These are phyloP conservation scores for Zaprionus ornatus DNA, from an alignment of 1,140 invertebrate genomes.

Conservation along the genomic window DNA sequence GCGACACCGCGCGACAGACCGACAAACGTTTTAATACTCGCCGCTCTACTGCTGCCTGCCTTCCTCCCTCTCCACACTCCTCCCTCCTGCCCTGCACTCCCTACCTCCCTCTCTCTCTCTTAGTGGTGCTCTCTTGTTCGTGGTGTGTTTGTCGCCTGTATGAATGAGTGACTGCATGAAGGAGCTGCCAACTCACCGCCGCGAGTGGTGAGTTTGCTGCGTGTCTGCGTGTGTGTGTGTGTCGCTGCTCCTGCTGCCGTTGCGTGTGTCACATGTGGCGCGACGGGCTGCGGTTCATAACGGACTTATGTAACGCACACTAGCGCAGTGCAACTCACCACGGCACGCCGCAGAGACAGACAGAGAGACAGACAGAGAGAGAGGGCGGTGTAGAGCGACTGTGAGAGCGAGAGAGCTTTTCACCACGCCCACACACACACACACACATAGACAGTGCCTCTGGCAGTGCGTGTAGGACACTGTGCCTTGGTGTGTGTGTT, in stretches of 20 bases:
- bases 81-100: too few species aligned
- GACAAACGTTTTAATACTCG: neutral
- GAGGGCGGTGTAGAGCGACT: neutral
- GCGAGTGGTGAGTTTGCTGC: conserved; percentile 27
- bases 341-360: conserved; percentile 14
- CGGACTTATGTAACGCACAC: conserved; percentile 75
- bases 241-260: neutral
- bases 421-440: too few species aligned
- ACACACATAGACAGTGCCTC: too few species aligned
- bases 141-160: conserved; percentile 1
- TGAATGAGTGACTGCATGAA: conserved; percentile 37
- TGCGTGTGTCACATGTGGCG: conserved; percentile 34
- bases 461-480: neutral
- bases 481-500: conserved; percentile 59
- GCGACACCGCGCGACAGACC: neutral
- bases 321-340: conserved; percentile 42
- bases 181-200: conserved; percentile 25
- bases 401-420: conserved; percentile 11
- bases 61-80: neutral
- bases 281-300: conserved; percentile 45
- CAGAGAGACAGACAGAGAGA: neutral
- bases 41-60: too few species aligned
- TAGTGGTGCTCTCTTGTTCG: neutral
- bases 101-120: conserved; percentile 2
- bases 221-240: conserved; percentile 10